A percentile compares a stretch with the other conserved stretches of the same genome.
phyloP scores from a whole-genome alignment of 2,888 invertebrate species.

The Zaprionus bogoriensis region DNA sequence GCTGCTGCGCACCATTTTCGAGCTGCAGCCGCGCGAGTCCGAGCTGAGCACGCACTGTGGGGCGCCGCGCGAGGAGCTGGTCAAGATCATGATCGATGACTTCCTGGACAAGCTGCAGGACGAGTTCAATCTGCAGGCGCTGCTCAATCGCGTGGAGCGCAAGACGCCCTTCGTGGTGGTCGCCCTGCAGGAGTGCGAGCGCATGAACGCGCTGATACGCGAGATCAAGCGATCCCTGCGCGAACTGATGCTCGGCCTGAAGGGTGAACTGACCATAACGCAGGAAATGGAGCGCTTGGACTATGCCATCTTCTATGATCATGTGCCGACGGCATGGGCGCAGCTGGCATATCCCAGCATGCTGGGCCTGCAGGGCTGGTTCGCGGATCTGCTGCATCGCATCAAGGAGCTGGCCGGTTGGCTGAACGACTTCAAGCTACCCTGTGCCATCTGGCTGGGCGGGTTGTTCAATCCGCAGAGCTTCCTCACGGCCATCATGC shows the following conservation, averaged over 20 bases:
- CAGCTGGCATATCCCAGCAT: conserved; percentile 95
- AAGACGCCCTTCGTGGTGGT: conserved; percentile 96
- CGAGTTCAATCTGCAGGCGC: conserved; percentile 92
- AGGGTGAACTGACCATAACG: conserved; percentile 97
- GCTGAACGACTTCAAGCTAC: conserved; percentile 91
- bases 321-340: conserved; percentile 93
- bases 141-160: conserved; percentile 94
- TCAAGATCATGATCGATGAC: conserved; percentile 91
- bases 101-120: conserved; percentile 95
- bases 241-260: conserved; percentile 94
- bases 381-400: conserved; percentile 91
- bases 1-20: conserved; percentile 92
- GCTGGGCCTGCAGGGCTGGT: conserved; percentile 92
- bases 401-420: conserved; percentile 93
- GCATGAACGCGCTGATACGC: conserved; percentile 94
- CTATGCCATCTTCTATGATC: conserved; percentile 93
- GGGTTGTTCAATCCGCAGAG: conserved; percentile 99
- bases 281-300: conserved; percentile 96
- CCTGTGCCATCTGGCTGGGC: conserved; percentile 95
- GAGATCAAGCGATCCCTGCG: conserved; percentile 92
- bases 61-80: conserved; percentile 91
- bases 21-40: conserved; percentile 94
- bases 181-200: conserved; percentile 95
- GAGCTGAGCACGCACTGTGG: conserved; percentile 83
- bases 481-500: conserved; percentile 98